phyloP scores from a whole-genome alignment of 2,113 vertebrate species.

The Etheostoma cragini region DNA sequence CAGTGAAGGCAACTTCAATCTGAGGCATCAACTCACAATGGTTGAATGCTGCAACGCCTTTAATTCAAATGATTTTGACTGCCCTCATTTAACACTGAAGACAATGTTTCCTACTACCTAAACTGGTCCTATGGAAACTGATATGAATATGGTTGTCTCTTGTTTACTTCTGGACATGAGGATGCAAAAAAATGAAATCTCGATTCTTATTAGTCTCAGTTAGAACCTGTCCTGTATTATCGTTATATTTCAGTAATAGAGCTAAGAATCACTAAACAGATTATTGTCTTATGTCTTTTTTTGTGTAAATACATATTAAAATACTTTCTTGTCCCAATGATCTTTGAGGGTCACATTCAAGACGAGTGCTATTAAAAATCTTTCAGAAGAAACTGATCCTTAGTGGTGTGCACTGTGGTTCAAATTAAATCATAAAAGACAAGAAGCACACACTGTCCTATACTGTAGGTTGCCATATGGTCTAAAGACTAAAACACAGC shows the following conservation, averaged over 20 bases:
- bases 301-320: neutral
- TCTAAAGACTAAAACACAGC: conserved; percentile 21
- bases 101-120: neutral
- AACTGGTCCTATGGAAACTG: neutral
- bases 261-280: neutral
- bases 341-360: neutral
- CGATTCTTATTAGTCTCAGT: neutral
- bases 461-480: conserved; percentile 10
- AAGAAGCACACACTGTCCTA: neutral
- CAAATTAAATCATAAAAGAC: neutral
- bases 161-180: neutral
- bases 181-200: neutral
- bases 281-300: neutral
- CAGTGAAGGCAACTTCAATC: conserved; percentile 18
- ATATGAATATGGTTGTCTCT: neutral
- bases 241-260: neutral
- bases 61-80: too few species aligned
- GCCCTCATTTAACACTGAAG: too few species aligned
- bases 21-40: conserved; percentile 4
- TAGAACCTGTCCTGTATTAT: neutral
- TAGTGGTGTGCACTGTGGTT: neutral
- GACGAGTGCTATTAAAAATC: neutral
- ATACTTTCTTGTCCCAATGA: conserved; percentile 1
- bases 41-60: conserved; percentile 4
- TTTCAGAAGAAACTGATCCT: neutral